Conservation (phyloP, 2,888 invertebrate species). For the Apamea anceps region DNA sequence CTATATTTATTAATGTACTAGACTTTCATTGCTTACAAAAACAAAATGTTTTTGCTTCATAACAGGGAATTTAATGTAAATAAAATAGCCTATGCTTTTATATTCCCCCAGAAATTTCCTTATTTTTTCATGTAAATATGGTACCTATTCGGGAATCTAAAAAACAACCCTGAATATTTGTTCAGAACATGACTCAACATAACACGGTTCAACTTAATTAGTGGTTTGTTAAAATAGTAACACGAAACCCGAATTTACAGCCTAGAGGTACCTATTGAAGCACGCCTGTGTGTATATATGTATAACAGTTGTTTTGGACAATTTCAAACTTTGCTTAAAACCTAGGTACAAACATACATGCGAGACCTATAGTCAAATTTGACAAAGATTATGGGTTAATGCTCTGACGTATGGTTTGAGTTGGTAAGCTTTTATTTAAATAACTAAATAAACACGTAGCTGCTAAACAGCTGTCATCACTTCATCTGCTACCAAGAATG, state of each 20-base stretch:
- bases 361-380: background rate
- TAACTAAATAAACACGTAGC: background rate
- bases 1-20: background rate
- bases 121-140: background rate
- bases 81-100: background rate
- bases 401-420: background rate
- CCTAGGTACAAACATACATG: background rate
- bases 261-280: background rate
- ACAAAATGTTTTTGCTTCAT: background rate
- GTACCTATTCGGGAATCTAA: background rate
- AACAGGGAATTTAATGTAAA: background rate
- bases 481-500: background rate
- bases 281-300: background rate
- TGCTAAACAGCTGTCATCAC: background rate
- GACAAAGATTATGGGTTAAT: background rate
- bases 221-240: constrained; percentile 17
- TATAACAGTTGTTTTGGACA: background rate
- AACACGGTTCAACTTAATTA: background rate
- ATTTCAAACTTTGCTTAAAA: background rate
- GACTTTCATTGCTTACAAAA: background rate
- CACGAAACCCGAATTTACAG: constrained; percentile 9
- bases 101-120: background rate
- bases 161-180: constrained; percentile 7
- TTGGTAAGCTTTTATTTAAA: background rate
- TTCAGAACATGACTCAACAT: constrained; percentile 6